phyloP scores from a whole-genome alignment of 2,113 vertebrate genomes.

The Lagopus leucura region DNA sequence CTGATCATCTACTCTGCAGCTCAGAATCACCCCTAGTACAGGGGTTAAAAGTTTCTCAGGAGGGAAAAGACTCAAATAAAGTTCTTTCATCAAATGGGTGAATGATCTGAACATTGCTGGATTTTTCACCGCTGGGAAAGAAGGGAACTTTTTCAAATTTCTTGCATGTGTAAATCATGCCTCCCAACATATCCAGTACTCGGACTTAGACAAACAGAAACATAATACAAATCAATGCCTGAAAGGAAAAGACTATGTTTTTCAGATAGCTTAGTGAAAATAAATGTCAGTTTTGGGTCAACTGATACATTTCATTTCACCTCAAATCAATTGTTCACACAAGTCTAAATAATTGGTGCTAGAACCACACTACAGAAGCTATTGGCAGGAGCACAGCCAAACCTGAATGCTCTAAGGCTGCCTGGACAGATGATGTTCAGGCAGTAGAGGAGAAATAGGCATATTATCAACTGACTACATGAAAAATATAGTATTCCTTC shows the following conservation, averaged over 20 bases:
- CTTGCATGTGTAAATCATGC: not conserved
- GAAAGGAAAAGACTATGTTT: not conserved
- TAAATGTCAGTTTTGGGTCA: constrained; percentile 14
- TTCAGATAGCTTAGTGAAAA: constrained; percentile 29
- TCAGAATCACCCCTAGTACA: not conserved
- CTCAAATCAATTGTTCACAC: not conserved
- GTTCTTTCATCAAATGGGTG: not conserved
- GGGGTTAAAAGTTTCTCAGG: not conserved
- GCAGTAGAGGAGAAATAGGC: not conserved
- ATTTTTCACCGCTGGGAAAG: not conserved
- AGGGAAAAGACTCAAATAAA: not conserved
- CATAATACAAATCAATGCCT: constrained; percentile 11
- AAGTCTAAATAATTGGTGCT: constrained; percentile 30
- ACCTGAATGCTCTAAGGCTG: not conserved
- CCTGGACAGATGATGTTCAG: not conserved
- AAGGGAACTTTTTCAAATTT: not conserved
- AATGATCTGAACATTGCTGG: not conserved
- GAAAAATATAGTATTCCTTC: not conserved
- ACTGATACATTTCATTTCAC: constrained; percentile 19
- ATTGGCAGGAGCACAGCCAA: not conserved
- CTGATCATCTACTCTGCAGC: not conserved
- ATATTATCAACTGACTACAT: not conserved
- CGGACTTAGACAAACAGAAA: constrained; percentile 27
- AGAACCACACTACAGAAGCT: constrained; percentile 1
- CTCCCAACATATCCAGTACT: not conserved